Evolutionary conservation across 2,113 vertebrate species (phyloP), one percentile per base, ranked within the genome.

Genomic region (Cyprinodon variegatus): DNA sequence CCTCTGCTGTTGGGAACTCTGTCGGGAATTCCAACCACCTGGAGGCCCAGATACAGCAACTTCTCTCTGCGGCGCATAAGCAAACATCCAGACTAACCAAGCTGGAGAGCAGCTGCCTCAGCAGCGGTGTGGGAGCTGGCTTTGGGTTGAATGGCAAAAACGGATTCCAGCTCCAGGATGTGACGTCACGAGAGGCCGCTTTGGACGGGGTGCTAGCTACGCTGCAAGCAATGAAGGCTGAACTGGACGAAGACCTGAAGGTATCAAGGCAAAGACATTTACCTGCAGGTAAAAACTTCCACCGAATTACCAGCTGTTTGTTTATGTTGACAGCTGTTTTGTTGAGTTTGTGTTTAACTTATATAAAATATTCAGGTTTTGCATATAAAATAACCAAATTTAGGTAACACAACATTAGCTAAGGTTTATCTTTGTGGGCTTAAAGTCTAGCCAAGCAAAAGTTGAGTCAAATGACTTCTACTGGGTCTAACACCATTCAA

Each of bases 251-350:
- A 0, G 81, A 92, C 0, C 88, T 89, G 46, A 92, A 74, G 57
- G 95, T 93, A 86, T 83, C 65, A 1, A 86, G 43, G 79, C 87
- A 86, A 72, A 91, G 83, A 74, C 50, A 90, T 63, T 86, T 97
- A 82, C 98, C 98, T 0, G 94, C 95, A 94, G 97, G 98, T 98
- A 89, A 95, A 29, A 93, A 84, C 29, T 69, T 74, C 64, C 40
- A 7, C 46, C 3, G 3, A 64, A 14, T n/a, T 50, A 66, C n/a
- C n/a, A 70, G 63, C 45, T 60, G 36, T 48, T 4, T 63, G 36
- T 87, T 74, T 73, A 70, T 79, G 61, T 61, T 77, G 68, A 69
- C 39, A 50, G 41, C 22, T 46, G 17, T 43, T 78, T 74, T 65
- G 20, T 63, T 65, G 46, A 75, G 46, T 80, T 76, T 72, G 8